Conservation (phyloP, 2,113 vertebrate genomes). For the Cercopithecus mona region DNA sequence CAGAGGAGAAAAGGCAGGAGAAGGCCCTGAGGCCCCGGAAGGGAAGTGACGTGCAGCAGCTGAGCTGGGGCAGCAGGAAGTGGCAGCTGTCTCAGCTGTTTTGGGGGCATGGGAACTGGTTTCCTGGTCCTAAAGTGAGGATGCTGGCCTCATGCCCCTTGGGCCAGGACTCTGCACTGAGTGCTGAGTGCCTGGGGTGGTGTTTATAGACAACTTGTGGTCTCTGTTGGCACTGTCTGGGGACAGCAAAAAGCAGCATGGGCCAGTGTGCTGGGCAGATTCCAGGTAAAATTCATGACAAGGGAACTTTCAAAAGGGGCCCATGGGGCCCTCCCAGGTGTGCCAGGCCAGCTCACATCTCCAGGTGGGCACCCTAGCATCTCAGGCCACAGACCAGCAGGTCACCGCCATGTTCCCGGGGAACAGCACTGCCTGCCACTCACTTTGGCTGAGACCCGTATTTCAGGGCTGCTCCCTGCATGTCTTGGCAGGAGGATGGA, state of each 20-base stretch:
- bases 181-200: neutral
- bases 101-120: neutral
- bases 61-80: neutral
- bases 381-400: neutral
- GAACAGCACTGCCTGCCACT: neutral
- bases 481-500: neutral
- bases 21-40: neutral
- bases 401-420: neutral
- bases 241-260: neutral
- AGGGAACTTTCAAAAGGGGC: neutral
- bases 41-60: neutral
- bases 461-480: neutral
- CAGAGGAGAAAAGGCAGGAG: neutral
- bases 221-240: neutral
- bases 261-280: too few relatives aligned
- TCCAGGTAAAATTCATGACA: neutral
- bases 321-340: neutral
- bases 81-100: fast-evolving
- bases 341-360: neutral
- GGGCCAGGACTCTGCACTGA: neutral
- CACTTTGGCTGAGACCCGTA: neutral
- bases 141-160: neutral
- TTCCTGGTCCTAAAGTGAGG: neutral
- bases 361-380: neutral
- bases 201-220: neutral